phyloP scores from a whole-genome alignment of 1,140 invertebrate genomes.

The Hyles euphorbiae region DNA sequence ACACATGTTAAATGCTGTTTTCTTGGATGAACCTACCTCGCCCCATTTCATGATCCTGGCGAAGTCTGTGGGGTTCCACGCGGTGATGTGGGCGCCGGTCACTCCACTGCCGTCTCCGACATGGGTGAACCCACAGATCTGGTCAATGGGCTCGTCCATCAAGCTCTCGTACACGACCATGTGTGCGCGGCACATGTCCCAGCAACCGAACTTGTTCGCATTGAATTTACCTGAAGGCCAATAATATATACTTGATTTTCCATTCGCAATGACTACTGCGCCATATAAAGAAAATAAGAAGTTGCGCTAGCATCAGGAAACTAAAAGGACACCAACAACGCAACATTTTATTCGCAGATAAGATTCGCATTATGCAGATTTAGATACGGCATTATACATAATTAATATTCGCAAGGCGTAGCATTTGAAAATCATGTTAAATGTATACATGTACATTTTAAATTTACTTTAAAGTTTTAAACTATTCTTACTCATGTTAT shows the following conservation, averaged over 20 bases:
- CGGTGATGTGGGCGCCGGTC: conserved; percentile 77
- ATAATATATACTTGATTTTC: conserved; percentile 3
- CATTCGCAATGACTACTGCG: too few relatives aligned
- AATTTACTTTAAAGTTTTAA: neutral
- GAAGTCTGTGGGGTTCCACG: conserved; percentile 82
- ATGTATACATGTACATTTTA: too few relatives aligned
- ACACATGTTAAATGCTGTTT: too few relatives aligned
- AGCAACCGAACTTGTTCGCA: conserved; percentile 78
- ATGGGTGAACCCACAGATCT: conserved; percentile 82
- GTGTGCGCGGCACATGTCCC: conserved; percentile 81
- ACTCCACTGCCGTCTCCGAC: conserved; percentile 79
- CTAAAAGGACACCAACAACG: too few relatives aligned
- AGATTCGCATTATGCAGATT: too few relatives aligned
- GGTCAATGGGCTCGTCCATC: conserved; percentile 83
- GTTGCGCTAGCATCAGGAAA: neutral
- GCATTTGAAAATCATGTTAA: too few relatives aligned
- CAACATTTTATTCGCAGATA: too few relatives aligned
- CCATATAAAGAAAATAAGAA: too few relatives aligned
- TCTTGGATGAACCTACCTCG: conserved; percentile 67
- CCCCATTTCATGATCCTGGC: conserved; percentile 81
- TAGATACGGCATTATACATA: too few relatives aligned
- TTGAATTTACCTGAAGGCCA: conserved; percentile 77
- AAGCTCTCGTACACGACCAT: conserved; percentile 83
- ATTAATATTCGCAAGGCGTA: too few relatives aligned
- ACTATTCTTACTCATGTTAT: conserved; percentile 77